Percentiles rank a stretch among this genome's conserved stretches.
These are phyloP conservation scores for Leucozona laternaria DNA, from an alignment of 2,888 invertebrate species.

Conservation along the genomic window DNA sequence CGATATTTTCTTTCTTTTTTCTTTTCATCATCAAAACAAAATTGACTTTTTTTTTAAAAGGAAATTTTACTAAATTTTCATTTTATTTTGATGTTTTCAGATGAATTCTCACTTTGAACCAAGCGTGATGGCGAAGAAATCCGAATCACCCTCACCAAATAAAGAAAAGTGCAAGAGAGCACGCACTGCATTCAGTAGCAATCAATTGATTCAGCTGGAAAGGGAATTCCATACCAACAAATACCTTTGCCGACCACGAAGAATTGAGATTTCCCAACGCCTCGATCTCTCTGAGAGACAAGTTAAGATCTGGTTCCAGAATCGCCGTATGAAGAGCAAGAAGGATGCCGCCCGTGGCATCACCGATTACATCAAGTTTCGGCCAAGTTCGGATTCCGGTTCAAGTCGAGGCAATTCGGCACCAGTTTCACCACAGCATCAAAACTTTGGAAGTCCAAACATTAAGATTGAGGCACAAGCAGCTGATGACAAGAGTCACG, in stretches of 20 bases:
- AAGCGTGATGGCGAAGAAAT: constrained; percentile 9
- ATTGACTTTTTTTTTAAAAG: not conserved
- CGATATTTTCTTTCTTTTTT: not conserved
- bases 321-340: constrained; percentile 92
- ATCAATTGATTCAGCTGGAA: constrained; percentile 97
- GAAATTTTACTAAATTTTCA: constrained; percentile 36
- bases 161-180: constrained; percentile 88
- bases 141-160: constrained; percentile 27
- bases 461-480: constrained; percentile 21
- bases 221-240: constrained; percentile 98
- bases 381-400: constrained; percentile 42
- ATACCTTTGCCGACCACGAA: constrained; percentile 94
- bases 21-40: not conserved
- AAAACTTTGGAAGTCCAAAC: constrained; percentile 22
- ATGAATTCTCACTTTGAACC: constrained; percentile 55
- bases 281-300: constrained; percentile 94
- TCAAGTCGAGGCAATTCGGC: constrained; percentile 48
- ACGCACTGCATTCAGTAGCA: constrained; percentile 97
- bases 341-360: constrained; percentile 77
- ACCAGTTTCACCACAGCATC: constrained; percentile 57
- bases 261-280: constrained; percentile 97
- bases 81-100: constrained; percentile 46
- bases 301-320: constrained; percentile 94
- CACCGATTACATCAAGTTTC: constrained; percentile 42
- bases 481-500: constrained; percentile 63